Evolutionary conservation across 2,888 invertebrate genomes (phyloP).

Genomic region (Cerastoderma edule): DNA sequence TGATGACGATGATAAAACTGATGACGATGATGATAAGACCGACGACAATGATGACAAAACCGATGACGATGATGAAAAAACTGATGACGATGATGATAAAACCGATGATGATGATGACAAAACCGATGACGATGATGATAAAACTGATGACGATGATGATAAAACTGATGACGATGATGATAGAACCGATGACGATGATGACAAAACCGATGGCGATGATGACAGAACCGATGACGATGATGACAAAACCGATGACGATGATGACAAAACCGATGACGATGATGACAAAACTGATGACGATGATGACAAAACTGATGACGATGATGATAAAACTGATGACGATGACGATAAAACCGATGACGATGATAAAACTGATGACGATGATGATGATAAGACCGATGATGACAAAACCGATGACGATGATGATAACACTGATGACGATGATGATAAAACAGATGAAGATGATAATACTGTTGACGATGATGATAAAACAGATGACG

Average conservation of each 20-base stretch:
- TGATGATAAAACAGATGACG: conserved; percentile 17
- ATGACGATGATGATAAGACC: conserved; percentile 9
- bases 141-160: too few relatives aligned
- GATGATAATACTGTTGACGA: conserved; percentile 24
- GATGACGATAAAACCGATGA: conserved; percentile 20
- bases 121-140: too few relatives aligned
- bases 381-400: conserved; percentile 21
- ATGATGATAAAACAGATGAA: conserved; percentile 25
- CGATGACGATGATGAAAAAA: conserved; percentile 29
- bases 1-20: conserved; percentile 8
- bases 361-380: conserved; percentile 14
- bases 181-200: conserved; percentile 18
- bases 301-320: conserved; percentile 7
- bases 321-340: conserved; percentile 11
- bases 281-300: conserved; percentile 15
- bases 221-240: conserved; percentile 5
- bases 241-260: conserved; percentile 20
- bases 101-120: conserved; percentile 19
- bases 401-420: conserved; percentile 33
- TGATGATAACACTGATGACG: conserved; percentile 32
- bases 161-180: conserved; percentile 20
- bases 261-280: conserved; percentile 18
- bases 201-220: conserved; percentile 28
- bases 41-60: conserved; percentile 11
- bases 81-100: conserved; percentile 26